Conservation (phyloP, 2,797 vertebrate species). For the Nyctibius grandis region DNA sequence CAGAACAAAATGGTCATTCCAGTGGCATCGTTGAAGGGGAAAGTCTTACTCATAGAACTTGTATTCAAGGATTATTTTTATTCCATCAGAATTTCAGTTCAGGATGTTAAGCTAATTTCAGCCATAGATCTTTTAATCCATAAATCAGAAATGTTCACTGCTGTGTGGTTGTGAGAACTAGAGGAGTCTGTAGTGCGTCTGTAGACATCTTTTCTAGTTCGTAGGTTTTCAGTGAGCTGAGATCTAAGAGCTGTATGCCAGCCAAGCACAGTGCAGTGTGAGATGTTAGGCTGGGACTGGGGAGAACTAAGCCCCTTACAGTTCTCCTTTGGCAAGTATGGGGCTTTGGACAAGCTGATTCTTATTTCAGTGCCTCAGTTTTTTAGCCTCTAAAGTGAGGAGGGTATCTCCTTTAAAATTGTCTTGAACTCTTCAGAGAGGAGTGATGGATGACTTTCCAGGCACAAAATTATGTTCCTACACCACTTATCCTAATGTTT, state of each 20-base stretch:
- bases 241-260: background rate
- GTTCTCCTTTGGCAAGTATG: background rate
- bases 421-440: background rate
- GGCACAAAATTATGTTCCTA: background rate
- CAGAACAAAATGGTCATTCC: background rate
- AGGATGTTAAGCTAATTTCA: background rate
- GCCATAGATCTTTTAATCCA: background rate
- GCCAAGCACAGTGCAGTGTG: rapidly evolving
- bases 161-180: background rate
- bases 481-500: background rate
- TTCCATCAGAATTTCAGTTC: background rate
- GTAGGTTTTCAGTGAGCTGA: background rate
- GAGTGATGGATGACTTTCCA: background rate
- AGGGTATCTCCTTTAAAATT: background rate
- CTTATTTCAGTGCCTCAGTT: background rate
- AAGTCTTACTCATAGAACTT: background rate
- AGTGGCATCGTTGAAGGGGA: background rate
- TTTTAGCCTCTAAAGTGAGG: background rate
- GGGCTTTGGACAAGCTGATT: background rate
- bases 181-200: background rate
- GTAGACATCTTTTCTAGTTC: background rate
- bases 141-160: background rate
- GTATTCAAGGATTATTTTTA: background rate
- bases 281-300: background rate
- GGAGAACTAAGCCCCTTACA: background rate